Conservation (phyloP, 2,797 vertebrate species). For the Numenius phaeopus region DNA sequence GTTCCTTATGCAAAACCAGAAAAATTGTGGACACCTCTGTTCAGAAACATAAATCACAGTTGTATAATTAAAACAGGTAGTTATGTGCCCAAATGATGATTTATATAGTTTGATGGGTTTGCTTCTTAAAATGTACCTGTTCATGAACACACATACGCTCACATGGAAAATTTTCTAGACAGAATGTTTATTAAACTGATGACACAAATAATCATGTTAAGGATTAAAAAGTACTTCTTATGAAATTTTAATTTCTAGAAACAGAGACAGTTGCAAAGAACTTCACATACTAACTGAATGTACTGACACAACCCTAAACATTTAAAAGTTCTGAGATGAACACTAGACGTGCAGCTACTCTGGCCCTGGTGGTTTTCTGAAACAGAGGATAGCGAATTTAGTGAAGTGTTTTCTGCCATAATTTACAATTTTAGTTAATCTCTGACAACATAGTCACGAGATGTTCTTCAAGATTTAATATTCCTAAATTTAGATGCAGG, state of each 20-base stretch:
- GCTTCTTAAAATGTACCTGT: neutral
- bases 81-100: neutral
- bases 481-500: neutral
- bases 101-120: neutral
- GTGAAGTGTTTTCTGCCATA: neutral
- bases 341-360: neutral
- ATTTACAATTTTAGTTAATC: neutral
- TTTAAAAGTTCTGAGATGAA: neutral
- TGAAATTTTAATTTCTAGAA: neutral
- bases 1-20: neutral
- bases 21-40: neutral
- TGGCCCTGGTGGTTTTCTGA: neutral
- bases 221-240: neutral
- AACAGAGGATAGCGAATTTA: neutral
- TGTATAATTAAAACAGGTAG: neutral
- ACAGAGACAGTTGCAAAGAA: neutral
- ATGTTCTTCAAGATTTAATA: neutral
- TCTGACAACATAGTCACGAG: neutral
- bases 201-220: neutral
- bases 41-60: neutral
- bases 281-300: neutral
- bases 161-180: neutral
- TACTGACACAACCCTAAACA: neutral
- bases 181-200: neutral
- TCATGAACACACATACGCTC: neutral